A percentile compares a stretch with the other conserved stretches of the same genome.
Conservation (phyloP, 2,113 vertebrate species). For the Carassius gibelio region DNA sequence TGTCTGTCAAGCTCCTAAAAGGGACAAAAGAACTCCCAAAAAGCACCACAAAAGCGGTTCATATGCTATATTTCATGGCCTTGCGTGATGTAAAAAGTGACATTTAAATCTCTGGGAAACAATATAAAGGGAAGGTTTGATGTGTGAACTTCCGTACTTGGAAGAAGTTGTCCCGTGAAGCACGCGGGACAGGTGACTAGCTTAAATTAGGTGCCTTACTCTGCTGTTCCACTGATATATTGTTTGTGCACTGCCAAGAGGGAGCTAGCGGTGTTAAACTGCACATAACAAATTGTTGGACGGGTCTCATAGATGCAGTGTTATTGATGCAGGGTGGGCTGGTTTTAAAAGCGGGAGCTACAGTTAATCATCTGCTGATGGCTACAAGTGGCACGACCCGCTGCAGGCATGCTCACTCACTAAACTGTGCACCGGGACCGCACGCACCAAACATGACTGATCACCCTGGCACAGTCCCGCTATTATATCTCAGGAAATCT, state of each 20-base stretch:
- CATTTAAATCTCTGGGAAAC: neutral
- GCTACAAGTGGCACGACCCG: neutral
- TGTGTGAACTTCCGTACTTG: neutral
- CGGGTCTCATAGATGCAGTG: constrained; percentile 40
- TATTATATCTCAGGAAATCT: constrained; percentile 42
- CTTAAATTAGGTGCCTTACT: neutral
- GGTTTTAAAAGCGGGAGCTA: constrained; percentile 21
- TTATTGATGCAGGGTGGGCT: constrained; percentile 38
- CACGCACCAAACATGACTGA: constrained; percentile 44
- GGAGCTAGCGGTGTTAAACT: constrained; percentile 21
- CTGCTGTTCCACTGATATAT: constrained; percentile 5
- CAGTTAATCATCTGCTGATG: constrained; percentile 21
- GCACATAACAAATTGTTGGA: constrained; percentile 30
- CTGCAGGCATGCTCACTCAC: neutral
- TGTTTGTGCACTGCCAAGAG: constrained; percentile 19
- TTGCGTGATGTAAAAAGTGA: neutral
- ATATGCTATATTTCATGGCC: neutral
- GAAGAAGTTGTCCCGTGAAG: neutral
- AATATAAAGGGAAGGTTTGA: neutral
- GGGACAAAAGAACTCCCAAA: neutral
- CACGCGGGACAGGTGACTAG: neutral
- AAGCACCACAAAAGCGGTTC: neutral
- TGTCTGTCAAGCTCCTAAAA: constrained; percentile 8
- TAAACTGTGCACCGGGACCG: constrained; percentile 3
- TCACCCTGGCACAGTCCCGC: constrained; percentile 2